Conservation (phyloP, 2,113 vertebrate genomes). For the Antigone vipio region DNA sequence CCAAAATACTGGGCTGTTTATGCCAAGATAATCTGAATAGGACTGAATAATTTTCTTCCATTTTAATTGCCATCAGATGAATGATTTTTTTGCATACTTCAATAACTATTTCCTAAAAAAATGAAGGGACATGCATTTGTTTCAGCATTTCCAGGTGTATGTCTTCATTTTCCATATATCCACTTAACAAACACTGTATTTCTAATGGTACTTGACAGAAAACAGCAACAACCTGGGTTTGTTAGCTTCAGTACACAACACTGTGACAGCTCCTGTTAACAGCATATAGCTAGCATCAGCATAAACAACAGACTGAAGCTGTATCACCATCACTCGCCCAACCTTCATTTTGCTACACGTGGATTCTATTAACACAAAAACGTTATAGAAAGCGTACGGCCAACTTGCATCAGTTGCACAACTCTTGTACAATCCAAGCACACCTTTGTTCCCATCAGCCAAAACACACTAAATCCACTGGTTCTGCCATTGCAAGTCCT, state of each 20-base stretch:
- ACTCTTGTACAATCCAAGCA: no score
- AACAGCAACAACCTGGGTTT: background rate
- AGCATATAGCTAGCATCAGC: fast-evolving
- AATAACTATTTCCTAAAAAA: background rate
- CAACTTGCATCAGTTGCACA: fast-evolving
- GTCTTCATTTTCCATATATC: fast-evolving
- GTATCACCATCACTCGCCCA: no score
- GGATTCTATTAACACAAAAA: background rate
- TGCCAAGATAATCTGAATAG: background rate
- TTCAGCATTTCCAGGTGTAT: background rate
- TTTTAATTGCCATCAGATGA: background rate
- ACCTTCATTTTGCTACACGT: no score
- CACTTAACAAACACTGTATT: background rate
- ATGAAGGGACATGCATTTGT: fast-evolving
- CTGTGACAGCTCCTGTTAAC: background rate
- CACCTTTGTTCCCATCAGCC: background rate
- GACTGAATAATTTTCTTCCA: background rate
- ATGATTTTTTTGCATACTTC: background rate
- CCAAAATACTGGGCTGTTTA: background rate
- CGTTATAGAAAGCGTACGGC: fast-evolving
- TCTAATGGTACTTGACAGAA: background rate
- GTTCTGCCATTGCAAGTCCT: background rate
- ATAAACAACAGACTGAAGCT: background rate
- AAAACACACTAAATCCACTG: background rate
- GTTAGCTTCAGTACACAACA: no score